phyloP scores from a whole-genome alignment of 1,140 invertebrate species.

The Doryteuthis pealeii region DNA sequence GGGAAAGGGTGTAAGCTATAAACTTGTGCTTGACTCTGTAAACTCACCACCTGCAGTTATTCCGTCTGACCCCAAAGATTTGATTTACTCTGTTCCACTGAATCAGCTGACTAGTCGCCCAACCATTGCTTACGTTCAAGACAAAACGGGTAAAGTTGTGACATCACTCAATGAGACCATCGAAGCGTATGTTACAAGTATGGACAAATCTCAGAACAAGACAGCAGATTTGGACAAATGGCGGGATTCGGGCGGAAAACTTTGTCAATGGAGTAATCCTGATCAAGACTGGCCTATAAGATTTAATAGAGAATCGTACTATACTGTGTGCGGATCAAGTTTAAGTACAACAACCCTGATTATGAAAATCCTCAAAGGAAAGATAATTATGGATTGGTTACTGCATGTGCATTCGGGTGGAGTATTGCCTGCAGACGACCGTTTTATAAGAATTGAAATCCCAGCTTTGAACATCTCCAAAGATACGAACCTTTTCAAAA shows the following conservation, averaged over 20 bases:
- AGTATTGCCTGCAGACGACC: too few species aligned
- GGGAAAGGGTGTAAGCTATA: too few species aligned
- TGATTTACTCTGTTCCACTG: not conserved
- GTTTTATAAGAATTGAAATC: not conserved
- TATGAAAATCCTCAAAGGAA: not conserved
- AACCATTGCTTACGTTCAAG: not conserved
- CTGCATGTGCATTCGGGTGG: not conserved
- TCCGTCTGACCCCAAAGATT: not conserved
- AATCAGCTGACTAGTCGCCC: not conserved
- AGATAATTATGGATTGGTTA: not conserved
- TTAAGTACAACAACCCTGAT: too few species aligned
- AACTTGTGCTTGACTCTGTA: not conserved
- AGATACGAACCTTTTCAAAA: not conserved
- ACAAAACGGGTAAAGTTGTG: too few species aligned
- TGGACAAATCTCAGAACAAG: too few species aligned
- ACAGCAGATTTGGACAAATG: too few species aligned
- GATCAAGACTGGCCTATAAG: not conserved
- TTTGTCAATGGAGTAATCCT: too few species aligned
- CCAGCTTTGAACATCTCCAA: not conserved
- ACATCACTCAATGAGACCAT: too few species aligned
- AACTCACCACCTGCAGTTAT: not conserved
- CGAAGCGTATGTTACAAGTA: too few species aligned
- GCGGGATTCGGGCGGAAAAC: too few species aligned
- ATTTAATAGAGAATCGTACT: not conserved
- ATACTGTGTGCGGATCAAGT: too few species aligned